Base-by-base conservation (phyloP, 2,797 vertebrate species). In the Tragopan temminckii region DNA sequence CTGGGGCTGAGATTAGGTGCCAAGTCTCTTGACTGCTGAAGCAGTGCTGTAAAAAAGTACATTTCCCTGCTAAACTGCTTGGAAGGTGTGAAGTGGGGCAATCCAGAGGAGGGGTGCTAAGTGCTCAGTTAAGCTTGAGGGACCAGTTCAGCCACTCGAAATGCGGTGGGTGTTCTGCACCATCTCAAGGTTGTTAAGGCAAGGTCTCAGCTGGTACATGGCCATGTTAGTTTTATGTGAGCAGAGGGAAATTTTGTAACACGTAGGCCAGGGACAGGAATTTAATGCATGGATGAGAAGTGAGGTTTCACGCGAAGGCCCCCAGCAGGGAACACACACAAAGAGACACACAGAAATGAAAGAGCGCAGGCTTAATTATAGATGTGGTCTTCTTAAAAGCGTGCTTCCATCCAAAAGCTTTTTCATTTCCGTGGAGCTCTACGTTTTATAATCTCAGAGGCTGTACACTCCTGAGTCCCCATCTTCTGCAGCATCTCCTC, bases 271-370 rank as follows among this genome's bases (percentile, higher is more conserved):
- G 67, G 24, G 88, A 82, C 78, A 85, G 50, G 80, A 79, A 76
- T 92, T 93, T 75, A 79, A 87, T 87, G n/a, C 3, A 2, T 35
- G 46, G 64, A 88, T 90, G 75, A 66, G 29, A 94, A 88, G 33
- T 11, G 38, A 87, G 53, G 53, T 67, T 57, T 61, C 43, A 36
- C 80, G 55, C 0, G 0, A 69, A 33, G 35, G 45, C 63, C 7
- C 24, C 61, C 75, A 53, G 46, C 53, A 40, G 86, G 61, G 72
- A 66, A 59, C 33, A 3, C 55, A 29, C 38, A 66, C 52, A 80
- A 9, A 79, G 27, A 45, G 20, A 15, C 27, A 59, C 9, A 3
- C 1, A 16, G n/a, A 16, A 57, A 58, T 78, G 36, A 18, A 20
- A 38, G 29, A 59, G 16, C 3, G 13, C 1, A 58, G 12, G 24